phyloP scores from a whole-genome alignment of 2,113 vertebrate genomes.

The Scortum barcoo region DNA sequence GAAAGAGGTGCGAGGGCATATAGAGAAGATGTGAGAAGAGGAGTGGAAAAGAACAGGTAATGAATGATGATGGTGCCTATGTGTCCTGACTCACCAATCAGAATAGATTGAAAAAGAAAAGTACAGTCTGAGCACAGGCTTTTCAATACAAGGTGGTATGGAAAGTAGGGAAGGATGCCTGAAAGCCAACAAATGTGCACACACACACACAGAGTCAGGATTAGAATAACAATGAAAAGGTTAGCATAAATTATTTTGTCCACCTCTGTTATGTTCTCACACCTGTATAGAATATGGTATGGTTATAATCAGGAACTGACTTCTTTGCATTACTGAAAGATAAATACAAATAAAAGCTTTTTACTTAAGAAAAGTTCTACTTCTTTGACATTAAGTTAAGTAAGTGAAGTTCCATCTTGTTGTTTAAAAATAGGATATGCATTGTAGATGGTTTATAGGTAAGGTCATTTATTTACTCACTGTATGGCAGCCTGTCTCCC shows the following conservation, averaged over 20 bases:
- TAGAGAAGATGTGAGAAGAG: constrained; percentile 59
- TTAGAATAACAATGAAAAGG: background rate
- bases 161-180: constrained; percentile 4
- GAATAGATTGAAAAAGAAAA: background rate
- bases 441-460: too few species aligned
- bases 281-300: background rate
- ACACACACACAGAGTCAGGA: background rate
- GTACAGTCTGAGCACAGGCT: background rate
- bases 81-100: constrained; percentile 66
- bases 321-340: constrained; percentile 2
- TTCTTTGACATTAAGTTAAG: background rate
- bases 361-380: background rate
- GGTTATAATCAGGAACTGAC: background rate
- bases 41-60: constrained; percentile 57
- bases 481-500: background rate
- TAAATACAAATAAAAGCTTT: background rate
- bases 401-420: background rate
- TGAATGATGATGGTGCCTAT: constrained; percentile 56
- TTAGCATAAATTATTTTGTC: constrained; percentile 12
- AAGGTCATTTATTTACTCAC: too few species aligned
- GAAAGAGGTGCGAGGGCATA: constrained; percentile 49
- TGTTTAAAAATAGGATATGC: background rate
- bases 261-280: constrained; percentile 8
- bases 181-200: constrained; percentile 23
- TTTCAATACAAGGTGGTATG: background rate